phyloP scores from a whole-genome alignment of 2,888 invertebrate genomes.

The Sialis lutaria region DNA sequence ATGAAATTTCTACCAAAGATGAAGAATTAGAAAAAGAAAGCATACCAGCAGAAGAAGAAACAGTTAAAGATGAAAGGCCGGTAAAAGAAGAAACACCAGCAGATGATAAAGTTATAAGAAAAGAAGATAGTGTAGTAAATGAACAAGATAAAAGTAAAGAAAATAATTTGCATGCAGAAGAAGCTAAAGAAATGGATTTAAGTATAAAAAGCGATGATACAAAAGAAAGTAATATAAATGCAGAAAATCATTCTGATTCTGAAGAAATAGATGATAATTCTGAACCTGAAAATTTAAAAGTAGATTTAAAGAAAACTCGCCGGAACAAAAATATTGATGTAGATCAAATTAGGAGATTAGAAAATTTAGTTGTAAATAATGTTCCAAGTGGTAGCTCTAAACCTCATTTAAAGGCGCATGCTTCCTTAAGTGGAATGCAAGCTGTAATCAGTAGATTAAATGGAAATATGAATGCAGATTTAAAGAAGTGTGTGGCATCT shows the following conservation, averaged over 20 bases:
- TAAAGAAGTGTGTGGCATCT: not conserved
- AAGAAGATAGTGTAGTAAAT: too few relatives aligned
- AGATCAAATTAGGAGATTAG: constrained; percentile 8
- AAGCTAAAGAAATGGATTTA: too few relatives aligned
- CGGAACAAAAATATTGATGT: constrained; percentile 12
- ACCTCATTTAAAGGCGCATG: constrained; percentile 15
- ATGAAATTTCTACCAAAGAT: constrained; percentile 14
- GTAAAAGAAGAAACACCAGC: constrained; percentile 8
- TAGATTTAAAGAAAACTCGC: not conserved
- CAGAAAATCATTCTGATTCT: too few relatives aligned
- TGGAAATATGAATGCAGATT: constrained; percentile 1
- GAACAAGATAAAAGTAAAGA: too few relatives aligned
- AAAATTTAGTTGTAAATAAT: not conserved
- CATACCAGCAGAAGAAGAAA: constrained; percentile 16
- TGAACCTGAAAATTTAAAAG: constrained; percentile 9
- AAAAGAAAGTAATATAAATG: too few relatives aligned
- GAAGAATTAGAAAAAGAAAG: constrained; percentile 14
- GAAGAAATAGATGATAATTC: constrained; percentile 1
- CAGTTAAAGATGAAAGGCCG: constrained; percentile 9
- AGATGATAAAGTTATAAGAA: constrained; percentile 6
- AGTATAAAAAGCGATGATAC: too few relatives aligned
- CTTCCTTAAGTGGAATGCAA: constrained; percentile 12
- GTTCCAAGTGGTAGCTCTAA: constrained; percentile 14
- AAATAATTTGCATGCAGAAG: too few relatives aligned
- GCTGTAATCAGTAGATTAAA: constrained; percentile 9